Conservation (phyloP, 2,888 invertebrate genomes). For the Willowsia nigromaculata region DNA sequence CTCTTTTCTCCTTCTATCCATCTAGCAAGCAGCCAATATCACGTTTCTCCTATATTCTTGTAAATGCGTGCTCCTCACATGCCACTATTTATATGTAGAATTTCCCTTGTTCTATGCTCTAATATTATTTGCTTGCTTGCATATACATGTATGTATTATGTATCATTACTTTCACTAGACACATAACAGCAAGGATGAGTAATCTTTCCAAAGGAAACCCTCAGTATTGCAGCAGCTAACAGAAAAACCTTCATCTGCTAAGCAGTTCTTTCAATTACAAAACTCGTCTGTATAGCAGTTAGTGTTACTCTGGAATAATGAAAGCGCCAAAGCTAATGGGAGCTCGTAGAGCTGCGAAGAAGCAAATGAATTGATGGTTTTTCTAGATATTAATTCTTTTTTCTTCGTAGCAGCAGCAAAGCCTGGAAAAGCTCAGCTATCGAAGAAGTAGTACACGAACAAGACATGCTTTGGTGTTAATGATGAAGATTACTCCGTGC, state of each 20-base stretch:
- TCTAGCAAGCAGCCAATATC: background rate
- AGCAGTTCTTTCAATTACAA: slow-evolving; percentile 59
- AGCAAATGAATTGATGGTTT: slow-evolving; percentile 66
- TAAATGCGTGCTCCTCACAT: background rate
- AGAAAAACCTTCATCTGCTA: slow-evolving; percentile 22
- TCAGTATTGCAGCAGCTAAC: background rate
- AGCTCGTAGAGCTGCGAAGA: slow-evolving; percentile 23
- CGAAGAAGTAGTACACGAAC: background rate
- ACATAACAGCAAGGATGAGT: slow-evolving; percentile 21
- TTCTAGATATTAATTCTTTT: slow-evolving; percentile 57
- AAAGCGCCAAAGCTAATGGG: slow-evolving; percentile 52
- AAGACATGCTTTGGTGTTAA: slow-evolving; percentile 44
- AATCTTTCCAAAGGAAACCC: slow-evolving; percentile 8
- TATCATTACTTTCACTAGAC: background rate
- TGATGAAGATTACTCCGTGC: slow-evolving; percentile 44
- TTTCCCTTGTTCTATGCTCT: too few species aligned
- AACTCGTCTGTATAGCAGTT: slow-evolving; percentile 13
- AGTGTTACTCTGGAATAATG: slow-evolving; percentile 39
- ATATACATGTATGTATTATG: background rate
- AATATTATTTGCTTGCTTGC: background rate
- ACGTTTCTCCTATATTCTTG: background rate
- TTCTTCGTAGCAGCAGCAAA: background rate
- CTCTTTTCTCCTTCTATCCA: slow-evolving; percentile 44
- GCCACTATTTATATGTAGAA: background rate
- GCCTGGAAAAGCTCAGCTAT: background rate